Conservation (phyloP, 2,888 invertebrate species). For the Aporophyla nigra region DNA sequence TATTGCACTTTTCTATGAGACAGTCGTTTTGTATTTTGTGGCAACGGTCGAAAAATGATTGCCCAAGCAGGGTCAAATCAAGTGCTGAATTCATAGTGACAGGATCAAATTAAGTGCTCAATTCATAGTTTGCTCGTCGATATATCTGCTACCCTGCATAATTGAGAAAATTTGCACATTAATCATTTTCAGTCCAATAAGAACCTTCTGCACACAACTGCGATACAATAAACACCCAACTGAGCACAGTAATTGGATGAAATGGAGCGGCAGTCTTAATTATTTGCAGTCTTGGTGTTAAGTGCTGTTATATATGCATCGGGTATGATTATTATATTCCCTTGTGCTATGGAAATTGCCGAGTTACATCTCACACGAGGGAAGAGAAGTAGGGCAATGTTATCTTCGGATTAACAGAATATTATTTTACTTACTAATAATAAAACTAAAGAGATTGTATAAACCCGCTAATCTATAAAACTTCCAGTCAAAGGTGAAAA, state of each 20-base stretch:
- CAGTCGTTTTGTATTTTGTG: too few species aligned
- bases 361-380: background rate
- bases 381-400: background rate
- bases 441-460: too few species aligned
- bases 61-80: too few species aligned
- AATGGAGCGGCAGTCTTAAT: constrained; percentile 53
- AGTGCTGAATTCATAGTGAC: too few species aligned
- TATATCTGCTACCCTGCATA: too few species aligned
- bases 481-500: too few species aligned
- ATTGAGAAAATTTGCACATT: background rate
- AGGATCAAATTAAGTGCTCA: too few species aligned
- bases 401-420: background rate
- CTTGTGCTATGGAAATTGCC: constrained; percentile 9
- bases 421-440: too few species aligned
- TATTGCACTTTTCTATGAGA: too few species aligned
- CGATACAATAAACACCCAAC: constrained; percentile 10
- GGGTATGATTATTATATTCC: constrained; percentile 19
- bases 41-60: too few species aligned
- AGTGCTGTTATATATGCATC: constrained; percentile 54
- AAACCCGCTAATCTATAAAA: too few species aligned
- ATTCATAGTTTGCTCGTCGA: too few species aligned
- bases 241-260: constrained; percentile 49
- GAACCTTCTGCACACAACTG: constrained; percentile 5
- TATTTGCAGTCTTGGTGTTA: constrained; percentile 47
- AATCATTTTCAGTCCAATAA: background rate